Conservation (phyloP, 2,797 vertebrate genomes). For the Heliangelus exortis region DNA sequence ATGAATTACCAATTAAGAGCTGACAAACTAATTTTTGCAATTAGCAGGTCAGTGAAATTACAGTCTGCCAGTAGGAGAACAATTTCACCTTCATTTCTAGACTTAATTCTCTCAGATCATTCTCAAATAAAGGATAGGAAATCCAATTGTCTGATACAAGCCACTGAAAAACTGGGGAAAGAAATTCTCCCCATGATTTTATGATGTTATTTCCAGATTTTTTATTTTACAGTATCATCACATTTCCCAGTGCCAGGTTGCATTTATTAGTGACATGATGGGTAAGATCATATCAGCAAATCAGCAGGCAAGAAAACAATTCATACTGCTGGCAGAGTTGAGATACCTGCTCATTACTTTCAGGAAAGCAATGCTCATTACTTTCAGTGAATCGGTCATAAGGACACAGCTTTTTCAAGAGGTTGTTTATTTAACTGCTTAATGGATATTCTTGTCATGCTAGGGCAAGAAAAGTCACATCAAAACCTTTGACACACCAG, state of each 20-base stretch:
- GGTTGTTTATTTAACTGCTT: conserved; percentile 20
- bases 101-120: neutral
- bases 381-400: neutral
- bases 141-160: neutral
- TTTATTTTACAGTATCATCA: neutral
- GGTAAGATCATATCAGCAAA: neutral
- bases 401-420: conserved; percentile 1
- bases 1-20: conserved; percentile 20
- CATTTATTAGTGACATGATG: neutral
- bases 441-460: conserved; percentile 34
- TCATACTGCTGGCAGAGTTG: neutral
- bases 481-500: conserved; percentile 27
- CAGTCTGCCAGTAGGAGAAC: neutral
- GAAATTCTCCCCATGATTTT: neutral
- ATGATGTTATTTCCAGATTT: neutral
- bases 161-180: neutral
- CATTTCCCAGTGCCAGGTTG: neutral
- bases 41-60: neutral
- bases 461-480: conserved; percentile 45
- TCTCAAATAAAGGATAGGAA: neutral
- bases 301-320: conserved; percentile 28
- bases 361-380: neutral
- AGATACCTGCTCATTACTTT: conserved; percentile 38
- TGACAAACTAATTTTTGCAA: neutral
- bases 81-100: neutral